Evolutionary conservation across 2,888 invertebrate genomes (phyloP), one percentile per base, ranked within the genome.

Genomic region (Parelbella ahira): DNA sequence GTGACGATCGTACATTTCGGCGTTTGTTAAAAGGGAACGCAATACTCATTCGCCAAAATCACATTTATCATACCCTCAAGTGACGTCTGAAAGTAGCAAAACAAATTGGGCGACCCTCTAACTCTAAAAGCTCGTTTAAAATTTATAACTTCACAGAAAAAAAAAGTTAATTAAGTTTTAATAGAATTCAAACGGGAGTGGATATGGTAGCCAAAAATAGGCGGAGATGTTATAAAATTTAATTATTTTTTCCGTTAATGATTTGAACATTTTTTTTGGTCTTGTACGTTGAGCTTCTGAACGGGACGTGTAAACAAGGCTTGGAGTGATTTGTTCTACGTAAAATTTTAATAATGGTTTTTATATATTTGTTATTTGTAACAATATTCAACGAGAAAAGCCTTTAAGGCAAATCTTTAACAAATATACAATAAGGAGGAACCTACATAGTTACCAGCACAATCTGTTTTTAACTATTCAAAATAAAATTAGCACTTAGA

Each of bases 131-230:
- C 71, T 71, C 69, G 71, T 83, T 83, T 74, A 73, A 69, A 75
- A 76, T 80, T 76, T 80, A 76, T 74, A 74, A 73, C 74, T 68
- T 54, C 58, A 63, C 54, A 63, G 71, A 82, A 84, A 15, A 15
- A n/a, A 15, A 82, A 84, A 84, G 82, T 81, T 87, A 87, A 87
- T 87, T 87, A 87, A 86, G 86, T 84, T 84, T 86, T 87, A 87
- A 87, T 87, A 82, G 86, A 87, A 86, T 80, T 68, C 68, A 58
- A 79, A 86, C 87, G 65, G 86, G 82, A 86, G 86, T 86, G 77
- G 71, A 70, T 68, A 65, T 83, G 84, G 87, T 87, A 87, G 87
- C 86, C 78, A 83, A 86, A 87, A 87, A 87, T 87, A 86, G 87
- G 87, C 86, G 87, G 86, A 65, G 86, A 56, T 70, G 78, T 79